Conservation (phyloP, 1,140 invertebrate genomes). For the Zaprionus vittiger region DNA sequence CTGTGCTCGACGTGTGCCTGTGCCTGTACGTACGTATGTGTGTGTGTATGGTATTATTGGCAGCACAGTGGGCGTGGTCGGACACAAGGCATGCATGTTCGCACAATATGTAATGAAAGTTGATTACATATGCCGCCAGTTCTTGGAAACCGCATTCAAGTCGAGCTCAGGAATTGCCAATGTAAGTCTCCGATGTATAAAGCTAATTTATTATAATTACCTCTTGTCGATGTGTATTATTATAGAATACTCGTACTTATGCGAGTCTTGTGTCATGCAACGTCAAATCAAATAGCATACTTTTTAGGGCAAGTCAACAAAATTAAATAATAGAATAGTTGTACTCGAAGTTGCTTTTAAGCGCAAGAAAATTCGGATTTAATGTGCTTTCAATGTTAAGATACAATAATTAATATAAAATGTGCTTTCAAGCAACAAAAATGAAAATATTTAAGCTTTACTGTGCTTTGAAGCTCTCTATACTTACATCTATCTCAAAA, state of each 20-base stretch:
- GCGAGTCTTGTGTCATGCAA: not conserved
- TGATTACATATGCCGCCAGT: constrained; percentile 20
- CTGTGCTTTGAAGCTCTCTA: not conserved
- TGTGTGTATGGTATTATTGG: constrained; percentile 18
- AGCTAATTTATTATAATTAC: constrained; percentile 4
- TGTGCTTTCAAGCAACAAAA: not conserved
- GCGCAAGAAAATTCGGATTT: not conserved
- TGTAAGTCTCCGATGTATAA: not conserved
- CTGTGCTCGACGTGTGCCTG: not conserved
- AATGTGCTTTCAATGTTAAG: not conserved
- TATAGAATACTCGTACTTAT: not conserved
- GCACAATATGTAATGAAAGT: constrained; percentile 43
- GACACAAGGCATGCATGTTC: constrained; percentile 14
- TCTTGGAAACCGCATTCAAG: constrained; percentile 12
- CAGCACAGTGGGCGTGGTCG: constrained; percentile 35
- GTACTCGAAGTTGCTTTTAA: not conserved
- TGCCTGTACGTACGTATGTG: not conserved
- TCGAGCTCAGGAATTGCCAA: constrained; percentile 1
- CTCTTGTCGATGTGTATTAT: not conserved
- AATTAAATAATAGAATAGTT: not conserved
- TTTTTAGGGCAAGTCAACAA: not conserved
- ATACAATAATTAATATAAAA: not conserved
- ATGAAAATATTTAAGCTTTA: not conserved
- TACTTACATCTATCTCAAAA: not conserved
- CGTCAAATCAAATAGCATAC: not conserved